Conservation (phyloP, 2,113 vertebrate species). For the Thamnaconus septentrionalis region DNA sequence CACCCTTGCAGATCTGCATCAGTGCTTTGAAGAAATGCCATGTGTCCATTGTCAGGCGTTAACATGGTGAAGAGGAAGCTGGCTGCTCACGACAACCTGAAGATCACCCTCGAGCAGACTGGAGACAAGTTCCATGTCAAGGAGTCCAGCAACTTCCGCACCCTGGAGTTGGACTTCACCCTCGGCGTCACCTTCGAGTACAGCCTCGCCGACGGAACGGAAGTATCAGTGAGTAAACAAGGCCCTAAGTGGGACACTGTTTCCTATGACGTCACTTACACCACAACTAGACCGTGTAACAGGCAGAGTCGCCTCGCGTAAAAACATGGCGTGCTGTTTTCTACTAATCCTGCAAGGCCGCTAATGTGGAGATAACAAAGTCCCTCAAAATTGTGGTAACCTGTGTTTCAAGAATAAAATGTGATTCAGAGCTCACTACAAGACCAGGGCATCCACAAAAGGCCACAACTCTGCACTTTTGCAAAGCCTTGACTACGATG, state of each 20-base stretch:
- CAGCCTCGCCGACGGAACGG: slow-evolving; percentile 88
- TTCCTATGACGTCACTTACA: too few relatives aligned
- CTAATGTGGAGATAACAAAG: too few relatives aligned
- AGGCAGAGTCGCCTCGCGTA: too few relatives aligned
- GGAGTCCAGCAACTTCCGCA: slow-evolving; percentile 88
- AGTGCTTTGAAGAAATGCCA: neutral
- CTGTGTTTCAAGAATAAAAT: too few relatives aligned
- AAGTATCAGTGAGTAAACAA: slow-evolving; percentile 79
- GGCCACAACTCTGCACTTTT: neutral
- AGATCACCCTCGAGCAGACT: slow-evolving; percentile 82
- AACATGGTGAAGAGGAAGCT: slow-evolving; percentile 90
- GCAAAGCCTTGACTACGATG: neutral
- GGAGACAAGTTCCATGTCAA: slow-evolving; percentile 87
- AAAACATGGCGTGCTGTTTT: too few relatives aligned
- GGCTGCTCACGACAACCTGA: slow-evolving; percentile 88
- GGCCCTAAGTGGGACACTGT: neutral
- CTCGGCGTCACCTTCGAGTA: slow-evolving; percentile 86
- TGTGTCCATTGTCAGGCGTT: slow-evolving; percentile 75
- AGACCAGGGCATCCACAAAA: too few relatives aligned
- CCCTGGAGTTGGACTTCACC: slow-evolving; percentile 82
- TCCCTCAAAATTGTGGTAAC: too few relatives aligned
- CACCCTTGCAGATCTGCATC: neutral
- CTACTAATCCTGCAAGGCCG: too few relatives aligned
- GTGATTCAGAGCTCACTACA: too few relatives aligned
- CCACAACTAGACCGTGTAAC: too few relatives aligned